Evolutionary conservation across 2,888 invertebrate genomes (phyloP), one percentile per base, ranked within the genome.

Genomic region (Hypolimnas misippus): DNA sequence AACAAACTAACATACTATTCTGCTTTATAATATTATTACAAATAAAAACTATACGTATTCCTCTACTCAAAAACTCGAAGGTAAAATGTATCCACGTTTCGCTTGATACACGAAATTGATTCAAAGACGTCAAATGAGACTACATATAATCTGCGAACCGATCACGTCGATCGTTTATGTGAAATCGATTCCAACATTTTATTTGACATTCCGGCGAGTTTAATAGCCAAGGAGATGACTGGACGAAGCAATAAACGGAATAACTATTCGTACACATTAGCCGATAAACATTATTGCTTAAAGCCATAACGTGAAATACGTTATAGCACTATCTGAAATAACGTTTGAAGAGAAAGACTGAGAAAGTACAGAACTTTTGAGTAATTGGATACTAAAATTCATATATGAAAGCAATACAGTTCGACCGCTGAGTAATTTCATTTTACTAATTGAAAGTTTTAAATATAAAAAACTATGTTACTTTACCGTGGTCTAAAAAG

Each of bases 111-210:
- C 63, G 66, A 72, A 76, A 78, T 76, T 77, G 74, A 75, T 74
- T 77, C 70, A 68, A 70, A 74, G 73, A 72, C 71, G 76, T 80
- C 81, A 84, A 89, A 88, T 87, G 84, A 87, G 83, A 76, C 73
- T 74, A 73, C 76, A 78, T 78, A 82, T 78, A 70, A 69, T 70
- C 65, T 80, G 78, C 75, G 75, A 76, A 75, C 78, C 79, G 82
- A 87, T 89, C 89, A 90, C 89, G 90, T 90, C 82, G 83, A 85
- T 79, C 86, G 84, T 91, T 92, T 91, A 91, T 90, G 87, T 77
- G 89, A 90, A 92, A 92, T 92, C 91, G 90, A 92, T 91, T 80
- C 80, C 72, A 76, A 72, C 87, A 81, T 86, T 92, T 90, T 90
- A 92, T 90, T 87, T 83, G 87, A 87, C 88, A 82, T 88, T 86